phyloP scores from a whole-genome alignment of 2,797 vertebrate genomes.

The Sitta carolinensis region DNA sequence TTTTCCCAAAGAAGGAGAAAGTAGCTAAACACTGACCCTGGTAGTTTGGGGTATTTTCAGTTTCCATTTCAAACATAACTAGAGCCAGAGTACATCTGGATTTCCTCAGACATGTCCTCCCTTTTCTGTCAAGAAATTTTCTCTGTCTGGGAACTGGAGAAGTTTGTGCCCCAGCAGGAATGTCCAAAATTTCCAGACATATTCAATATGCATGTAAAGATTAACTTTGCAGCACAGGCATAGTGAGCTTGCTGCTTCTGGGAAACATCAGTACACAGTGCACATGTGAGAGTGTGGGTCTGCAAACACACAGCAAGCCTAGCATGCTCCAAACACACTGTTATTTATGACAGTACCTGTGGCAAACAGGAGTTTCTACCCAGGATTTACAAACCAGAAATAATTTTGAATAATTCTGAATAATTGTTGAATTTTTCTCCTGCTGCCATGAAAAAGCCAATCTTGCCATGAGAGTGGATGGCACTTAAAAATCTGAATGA shows the following conservation, averaged over 20 bases:
- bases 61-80: conserved; percentile 10
- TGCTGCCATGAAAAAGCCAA: neutral
- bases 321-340: neutral
- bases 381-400: neutral
- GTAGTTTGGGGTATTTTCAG: neutral
- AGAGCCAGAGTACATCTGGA: conserved; percentile 31
- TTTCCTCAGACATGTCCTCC: conserved; percentile 48
- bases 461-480: neutral
- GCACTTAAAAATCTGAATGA: neutral
- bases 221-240: neutral
- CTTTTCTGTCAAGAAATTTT: conserved; percentile 15
- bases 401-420: neutral
- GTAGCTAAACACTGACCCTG: neutral
- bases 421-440: neutral
- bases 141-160: conserved; percentile 38
- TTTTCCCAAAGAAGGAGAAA: neutral
- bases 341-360: neutral
- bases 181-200: conserved; percentile 45
- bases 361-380: neutral
- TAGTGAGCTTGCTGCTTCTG: neutral
- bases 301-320: rapidly evolving
- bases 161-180: neutral
- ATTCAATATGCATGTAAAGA: neutral
- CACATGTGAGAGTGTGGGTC: neutral
- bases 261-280: neutral